phyloP scores from a whole-genome alignment of 1,140 invertebrate species.

The Papilio helenus region DNA sequence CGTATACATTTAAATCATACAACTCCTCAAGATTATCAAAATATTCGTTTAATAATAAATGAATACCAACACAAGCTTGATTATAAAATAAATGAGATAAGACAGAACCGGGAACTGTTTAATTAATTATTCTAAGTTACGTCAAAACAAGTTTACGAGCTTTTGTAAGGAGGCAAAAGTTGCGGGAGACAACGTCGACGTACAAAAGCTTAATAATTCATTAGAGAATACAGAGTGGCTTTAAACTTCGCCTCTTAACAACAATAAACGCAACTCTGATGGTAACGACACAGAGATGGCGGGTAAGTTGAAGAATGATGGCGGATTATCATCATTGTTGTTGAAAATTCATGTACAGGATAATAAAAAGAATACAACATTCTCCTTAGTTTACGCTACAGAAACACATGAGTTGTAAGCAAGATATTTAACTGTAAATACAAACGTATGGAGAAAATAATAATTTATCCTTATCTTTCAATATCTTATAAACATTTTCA shows the following conservation, averaged over 20 bases:
- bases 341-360: not conserved
- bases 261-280: conserved; percentile 22
- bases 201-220: conserved; percentile 29
- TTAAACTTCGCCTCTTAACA: conserved; percentile 14
- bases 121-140: conserved; percentile 30
- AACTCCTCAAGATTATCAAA: not conserved
- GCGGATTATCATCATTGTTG: not conserved
- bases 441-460: no score
- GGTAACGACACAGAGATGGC: not conserved
- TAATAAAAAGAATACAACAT: not conserved
- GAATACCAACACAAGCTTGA: conserved; percentile 5
- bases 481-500: no score
- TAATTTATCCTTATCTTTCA: no score
- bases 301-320: not conserved
- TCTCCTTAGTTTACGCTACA: no score
- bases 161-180: conserved; percentile 27
- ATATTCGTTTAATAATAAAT: conserved; percentile 4
- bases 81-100: conserved; percentile 23
- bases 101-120: conserved; percentile 14
- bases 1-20: not conserved
- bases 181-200: conserved; percentile 19
- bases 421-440: no score
- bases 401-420: no score
- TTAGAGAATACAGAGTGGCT: conserved; percentile 27
- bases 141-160: conserved; percentile 26